phyloP scores from a whole-genome alignment of 1,140 invertebrate species.

The Pectinophora gossypiella region DNA sequence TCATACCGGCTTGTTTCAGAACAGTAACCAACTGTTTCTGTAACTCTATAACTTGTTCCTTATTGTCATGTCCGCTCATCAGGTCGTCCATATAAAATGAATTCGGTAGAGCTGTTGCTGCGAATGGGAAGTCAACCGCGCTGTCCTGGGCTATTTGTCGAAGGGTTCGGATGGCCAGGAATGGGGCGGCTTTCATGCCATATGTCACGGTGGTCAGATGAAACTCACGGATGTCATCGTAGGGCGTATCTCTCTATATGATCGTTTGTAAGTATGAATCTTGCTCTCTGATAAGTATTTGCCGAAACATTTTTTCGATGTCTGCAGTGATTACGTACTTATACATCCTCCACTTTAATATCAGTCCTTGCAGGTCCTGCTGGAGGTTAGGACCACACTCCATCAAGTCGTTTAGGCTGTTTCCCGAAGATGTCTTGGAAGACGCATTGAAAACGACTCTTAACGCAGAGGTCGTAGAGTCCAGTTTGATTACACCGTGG shows the following conservation, averaged over 20 bases:
- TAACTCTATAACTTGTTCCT: not conserved
- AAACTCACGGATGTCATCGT: not conserved
- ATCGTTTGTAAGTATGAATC: slow-evolving; percentile 29
- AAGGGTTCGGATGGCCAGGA: not conserved
- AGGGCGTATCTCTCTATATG: slow-evolving; percentile 24
- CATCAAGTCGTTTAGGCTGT: slow-evolving; percentile 2
- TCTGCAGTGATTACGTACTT: slow-evolving; percentile 27
- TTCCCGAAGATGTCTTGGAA: not conserved
- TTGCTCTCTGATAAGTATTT: slow-evolving; percentile 29
- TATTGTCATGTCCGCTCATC: not conserved
- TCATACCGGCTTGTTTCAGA: not conserved
- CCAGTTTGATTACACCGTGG: not conserved
- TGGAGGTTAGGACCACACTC: not conserved
- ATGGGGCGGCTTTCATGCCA: not conserved
- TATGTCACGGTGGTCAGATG: not conserved
- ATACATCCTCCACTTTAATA: slow-evolving; percentile 9
- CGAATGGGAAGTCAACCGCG: not conserved
- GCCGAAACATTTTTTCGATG: slow-evolving; percentile 47
- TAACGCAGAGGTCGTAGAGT: not conserved
- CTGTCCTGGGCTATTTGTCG: not conserved
- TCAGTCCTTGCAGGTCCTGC: not conserved
- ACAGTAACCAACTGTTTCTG: not conserved
- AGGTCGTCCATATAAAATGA: not conserved
- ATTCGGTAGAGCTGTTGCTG: not conserved
- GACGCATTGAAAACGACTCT: not conserved